A percentile compares a stretch with the other conserved stretches of the same genome.
These are phyloP conservation scores for Pycnonotus jocosus DNA, from an alignment of 2,113 vertebrate genomes.

Conservation along the genomic window DNA sequence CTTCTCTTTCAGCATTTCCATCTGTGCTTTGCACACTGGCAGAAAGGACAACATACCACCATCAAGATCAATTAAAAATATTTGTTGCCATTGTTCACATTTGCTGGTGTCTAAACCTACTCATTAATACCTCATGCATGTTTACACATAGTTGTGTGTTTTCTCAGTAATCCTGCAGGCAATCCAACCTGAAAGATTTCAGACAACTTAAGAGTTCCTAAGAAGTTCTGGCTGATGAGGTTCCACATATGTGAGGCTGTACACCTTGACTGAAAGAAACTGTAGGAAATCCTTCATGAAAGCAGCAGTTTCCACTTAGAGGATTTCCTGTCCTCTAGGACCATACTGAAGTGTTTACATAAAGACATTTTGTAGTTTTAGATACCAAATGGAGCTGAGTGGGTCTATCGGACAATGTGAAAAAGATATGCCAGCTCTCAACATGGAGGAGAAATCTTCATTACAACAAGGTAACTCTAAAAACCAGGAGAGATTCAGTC, in stretches of 20 bases:
- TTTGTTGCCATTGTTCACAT: not conserved
- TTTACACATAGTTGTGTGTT: fast-evolving
- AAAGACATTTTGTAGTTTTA: not conserved
- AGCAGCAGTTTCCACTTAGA: not conserved
- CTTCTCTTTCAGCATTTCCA: not conserved
- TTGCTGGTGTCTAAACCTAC: not conserved
- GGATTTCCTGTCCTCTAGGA: not conserved
- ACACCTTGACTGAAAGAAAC: not conserved
- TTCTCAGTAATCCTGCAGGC: not conserved
- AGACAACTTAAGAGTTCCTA: not conserved
- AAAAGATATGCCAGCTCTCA: not conserved
- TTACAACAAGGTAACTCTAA: not conserved
- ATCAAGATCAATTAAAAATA: not conserved
- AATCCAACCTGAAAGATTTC: not conserved
- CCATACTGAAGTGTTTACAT: not conserved
- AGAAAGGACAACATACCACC: not conserved
- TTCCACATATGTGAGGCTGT: not conserved
- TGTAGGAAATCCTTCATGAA: not conserved
- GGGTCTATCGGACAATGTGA: not conserved
- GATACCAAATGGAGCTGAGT: not conserved
- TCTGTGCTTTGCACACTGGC: not conserved
- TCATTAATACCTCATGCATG: not conserved
- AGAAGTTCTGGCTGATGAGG: not conserved
- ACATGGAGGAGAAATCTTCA: not conserved
- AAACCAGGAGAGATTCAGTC: not conserved